phyloP scores from a whole-genome alignment of 1,140 invertebrate species.

The Drosophila suzukii region DNA sequence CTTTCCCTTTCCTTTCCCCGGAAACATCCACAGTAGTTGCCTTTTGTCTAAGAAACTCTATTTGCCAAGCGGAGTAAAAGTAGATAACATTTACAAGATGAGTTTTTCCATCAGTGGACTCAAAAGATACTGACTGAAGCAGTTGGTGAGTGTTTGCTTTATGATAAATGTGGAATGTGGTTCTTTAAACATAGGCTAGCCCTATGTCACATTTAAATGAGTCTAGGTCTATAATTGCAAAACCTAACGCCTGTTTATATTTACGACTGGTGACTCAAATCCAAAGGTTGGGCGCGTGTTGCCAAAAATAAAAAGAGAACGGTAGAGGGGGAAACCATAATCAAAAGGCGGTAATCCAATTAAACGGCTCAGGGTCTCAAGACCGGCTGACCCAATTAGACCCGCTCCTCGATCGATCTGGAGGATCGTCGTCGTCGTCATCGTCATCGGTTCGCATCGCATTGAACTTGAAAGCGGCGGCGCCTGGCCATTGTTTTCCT shows the following conservation, averaged over 20 bases:
- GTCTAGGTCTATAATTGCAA: conserved; percentile 24
- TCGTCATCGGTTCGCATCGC: conserved; percentile 25
- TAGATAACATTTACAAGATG: conserved; percentile 70
- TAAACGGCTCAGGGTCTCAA: conserved; percentile 63
- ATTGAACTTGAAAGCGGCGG: conserved; percentile 79
- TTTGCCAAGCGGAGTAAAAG: conserved; percentile 41
- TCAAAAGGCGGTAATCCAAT: conserved; percentile 84
- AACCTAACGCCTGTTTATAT: conserved; percentile 31
- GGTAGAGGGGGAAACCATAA: conserved; percentile 37
- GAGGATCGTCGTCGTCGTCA: conserved; percentile 22
- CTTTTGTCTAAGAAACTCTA: conserved; percentile 46
- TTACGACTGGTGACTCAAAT: conserved; percentile 44
- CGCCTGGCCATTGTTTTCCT: conserved; percentile 73
- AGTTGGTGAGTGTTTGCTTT: conserved; percentile 33
- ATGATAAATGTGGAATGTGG: conserved; percentile 66
- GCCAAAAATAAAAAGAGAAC: conserved; percentile 39
- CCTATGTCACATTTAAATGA: conserved; percentile 37
- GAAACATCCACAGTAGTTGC: conserved; percentile 58
- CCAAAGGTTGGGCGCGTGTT: conserved; percentile 51
- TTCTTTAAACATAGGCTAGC: conserved; percentile 40
- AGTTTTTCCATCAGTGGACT: conserved; percentile 50
- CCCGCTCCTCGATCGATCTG: conserved; percentile 56
- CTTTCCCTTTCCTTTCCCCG: conserved; percentile 24
- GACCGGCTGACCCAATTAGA: conserved; percentile 80
- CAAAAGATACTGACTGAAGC: conserved; percentile 13